A percentile compares a stretch with the other conserved stretches of the same genome.
Evolutionary conservation across 2,113 vertebrate species (phyloP).

Genomic region (Emydocephalus ijimae): DNA sequence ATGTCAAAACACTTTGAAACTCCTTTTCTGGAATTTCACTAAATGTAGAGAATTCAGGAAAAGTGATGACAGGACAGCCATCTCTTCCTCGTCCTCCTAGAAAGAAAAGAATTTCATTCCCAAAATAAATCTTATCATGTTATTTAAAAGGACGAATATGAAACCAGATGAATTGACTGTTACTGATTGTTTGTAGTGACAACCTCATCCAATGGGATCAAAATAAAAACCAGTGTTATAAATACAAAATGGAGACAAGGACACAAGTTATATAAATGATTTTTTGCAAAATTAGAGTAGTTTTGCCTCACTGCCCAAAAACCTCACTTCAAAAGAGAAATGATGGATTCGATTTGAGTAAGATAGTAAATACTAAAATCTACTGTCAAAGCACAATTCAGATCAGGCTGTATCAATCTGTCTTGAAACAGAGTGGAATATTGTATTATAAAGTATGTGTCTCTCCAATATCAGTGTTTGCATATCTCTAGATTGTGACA

Average conservation of each 20-base stretch:
- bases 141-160: background rate
- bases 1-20: constrained; percentile 93
- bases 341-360: background rate
- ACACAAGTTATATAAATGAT: background rate
- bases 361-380: background rate
- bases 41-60: constrained; percentile 93
- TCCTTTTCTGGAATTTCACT: constrained; percentile 88
- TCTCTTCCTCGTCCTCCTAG: constrained; percentile 89
- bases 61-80: constrained; percentile 93
- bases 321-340: background rate
- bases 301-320: background rate
- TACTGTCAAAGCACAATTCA: background rate
- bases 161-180: background rate
- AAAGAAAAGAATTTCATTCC: constrained; percentile 19
- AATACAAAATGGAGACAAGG: background rate
- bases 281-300: background rate
- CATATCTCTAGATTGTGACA: background rate
- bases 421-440: constrained; percentile 7
- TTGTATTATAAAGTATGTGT: background rate
- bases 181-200: background rate
- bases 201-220: background rate
- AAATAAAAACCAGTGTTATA: background rate
- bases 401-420: background rate
- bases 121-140: background rate
- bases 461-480: rapidly evolving